These are phyloP conservation scores for Galemys pyrenaicus DNA, from an alignment of 2,113 vertebrate genomes.

Conservation along the genomic window DNA sequence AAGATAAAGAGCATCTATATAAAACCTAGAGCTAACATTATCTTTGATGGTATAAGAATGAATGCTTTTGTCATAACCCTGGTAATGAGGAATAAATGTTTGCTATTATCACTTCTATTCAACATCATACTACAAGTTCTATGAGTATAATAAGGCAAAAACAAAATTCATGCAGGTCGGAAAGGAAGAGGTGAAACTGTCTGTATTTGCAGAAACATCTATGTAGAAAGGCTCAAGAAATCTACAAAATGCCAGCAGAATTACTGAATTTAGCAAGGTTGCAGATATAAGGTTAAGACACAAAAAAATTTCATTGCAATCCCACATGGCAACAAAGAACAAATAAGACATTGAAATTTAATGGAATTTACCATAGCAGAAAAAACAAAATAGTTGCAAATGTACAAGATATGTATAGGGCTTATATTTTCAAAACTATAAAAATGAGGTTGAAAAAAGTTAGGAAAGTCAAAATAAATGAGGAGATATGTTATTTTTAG, in stretches of 20 bases:
- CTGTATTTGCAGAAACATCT: background rate
- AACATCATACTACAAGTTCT: background rate
- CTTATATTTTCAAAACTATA: constrained; percentile 5
- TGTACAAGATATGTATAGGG: background rate
- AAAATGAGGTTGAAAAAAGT: background rate
- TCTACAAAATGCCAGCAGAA: background rate
- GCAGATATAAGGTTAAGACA: background rate
- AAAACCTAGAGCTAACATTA: background rate
- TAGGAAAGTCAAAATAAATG: constrained; percentile 28
- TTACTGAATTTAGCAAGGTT: background rate
- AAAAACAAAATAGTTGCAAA: constrained; percentile 31
- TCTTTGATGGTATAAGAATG: background rate
- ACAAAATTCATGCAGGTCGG: background rate
- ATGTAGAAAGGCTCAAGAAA: constrained; percentile 40
- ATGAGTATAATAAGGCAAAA: background rate
- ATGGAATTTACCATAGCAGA: background rate
- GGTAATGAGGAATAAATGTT: background rate
- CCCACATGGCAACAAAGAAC: background rate
- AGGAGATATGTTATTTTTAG: background rate
- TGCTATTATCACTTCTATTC: background rate
- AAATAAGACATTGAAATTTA: background rate
- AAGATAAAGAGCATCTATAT: background rate
- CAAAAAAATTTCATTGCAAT: background rate
- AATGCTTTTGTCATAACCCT: background rate
- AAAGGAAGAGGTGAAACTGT: background rate